Evolutionary conservation across 2,113 vertebrate genomes (phyloP).

Genomic region (Oreocharis arfaki): DNA sequence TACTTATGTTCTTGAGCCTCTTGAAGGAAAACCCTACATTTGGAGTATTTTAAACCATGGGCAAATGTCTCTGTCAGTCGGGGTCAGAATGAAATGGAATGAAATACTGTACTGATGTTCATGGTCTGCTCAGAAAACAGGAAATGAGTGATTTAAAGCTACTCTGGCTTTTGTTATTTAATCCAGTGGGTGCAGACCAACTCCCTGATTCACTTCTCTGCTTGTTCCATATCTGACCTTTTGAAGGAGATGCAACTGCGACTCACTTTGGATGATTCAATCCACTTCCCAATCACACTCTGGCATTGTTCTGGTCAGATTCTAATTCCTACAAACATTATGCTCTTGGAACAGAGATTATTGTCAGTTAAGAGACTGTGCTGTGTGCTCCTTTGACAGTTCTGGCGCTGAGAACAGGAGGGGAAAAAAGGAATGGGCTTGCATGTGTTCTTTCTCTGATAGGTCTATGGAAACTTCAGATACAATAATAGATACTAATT

Average conservation of each 20-base stretch:
- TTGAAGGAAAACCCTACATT: not conserved
- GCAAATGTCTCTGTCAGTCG: not conserved
- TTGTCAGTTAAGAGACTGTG: not conserved
- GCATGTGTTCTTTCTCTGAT: not conserved
- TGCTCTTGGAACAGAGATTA: not conserved
- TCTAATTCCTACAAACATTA: rapidly evolving
- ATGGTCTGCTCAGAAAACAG: not conserved
- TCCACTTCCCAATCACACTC: not conserved
- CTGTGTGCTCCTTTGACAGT: not conserved
- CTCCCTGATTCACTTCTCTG: not conserved
- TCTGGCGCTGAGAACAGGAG: not conserved
- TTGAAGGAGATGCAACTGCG: not conserved
- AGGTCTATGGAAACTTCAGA: not conserved
- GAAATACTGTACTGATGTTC: not conserved
- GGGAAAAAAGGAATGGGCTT: not conserved
- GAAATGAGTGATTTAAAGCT: not conserved
- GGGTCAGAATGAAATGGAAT: not conserved
- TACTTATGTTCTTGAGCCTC: not conserved
- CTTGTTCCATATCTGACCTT: not conserved
- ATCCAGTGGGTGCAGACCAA: not conserved
- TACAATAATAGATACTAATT: not conserved
- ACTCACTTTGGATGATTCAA: not conserved
- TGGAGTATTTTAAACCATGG: not conserved
- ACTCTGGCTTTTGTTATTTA: not conserved
- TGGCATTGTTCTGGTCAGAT: not conserved